A percentile compares a stretch with the other conserved stretches of the same genome.
Evolutionary conservation across 2,888 invertebrate genomes (phyloP).

Genomic region (Glaucopsyche alexis): DNA sequence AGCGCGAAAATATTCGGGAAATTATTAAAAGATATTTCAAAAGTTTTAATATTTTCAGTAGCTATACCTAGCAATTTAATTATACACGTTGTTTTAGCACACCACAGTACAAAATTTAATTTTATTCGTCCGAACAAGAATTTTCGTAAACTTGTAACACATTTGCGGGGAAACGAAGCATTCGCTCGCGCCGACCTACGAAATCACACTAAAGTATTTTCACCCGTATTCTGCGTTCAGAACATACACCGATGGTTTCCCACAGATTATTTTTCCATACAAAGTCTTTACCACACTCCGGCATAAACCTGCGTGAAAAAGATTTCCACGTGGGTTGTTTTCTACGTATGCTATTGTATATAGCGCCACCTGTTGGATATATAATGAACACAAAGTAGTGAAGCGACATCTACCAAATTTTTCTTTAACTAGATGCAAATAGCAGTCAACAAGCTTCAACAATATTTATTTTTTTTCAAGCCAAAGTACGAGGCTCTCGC

Average conservation of each 20-base stretch:
- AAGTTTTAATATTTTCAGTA: too few relatives aligned
- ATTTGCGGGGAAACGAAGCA: slow-evolving; percentile 40
- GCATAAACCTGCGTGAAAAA: slow-evolving; percentile 68
- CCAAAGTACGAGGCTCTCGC: too few relatives aligned
- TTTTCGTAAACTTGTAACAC: slow-evolving; percentile 56
- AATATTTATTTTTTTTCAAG: too few relatives aligned
- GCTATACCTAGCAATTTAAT: neutral
- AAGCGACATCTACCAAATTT: slow-evolving; percentile 42
- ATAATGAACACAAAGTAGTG: neutral
- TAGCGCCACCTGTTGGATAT: slow-evolving; percentile 49
- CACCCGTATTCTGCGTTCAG: slow-evolving; percentile 43
- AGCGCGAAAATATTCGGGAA: too few relatives aligned
- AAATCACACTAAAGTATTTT: slow-evolving; percentile 62
- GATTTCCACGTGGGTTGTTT: slow-evolving; percentile 57
- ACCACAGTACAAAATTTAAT: slow-evolving; percentile 4
- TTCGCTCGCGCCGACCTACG: slow-evolving; percentile 52
- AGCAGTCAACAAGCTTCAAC: too few relatives aligned
- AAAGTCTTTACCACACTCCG: slow-evolving; percentile 50
- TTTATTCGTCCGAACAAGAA: slow-evolving; percentile 23
- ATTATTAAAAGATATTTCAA: too few relatives aligned
- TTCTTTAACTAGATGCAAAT: neutral
- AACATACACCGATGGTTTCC: slow-evolving; percentile 59
- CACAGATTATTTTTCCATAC: slow-evolving; percentile 56
- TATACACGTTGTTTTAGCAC: neutral
- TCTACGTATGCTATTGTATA: slow-evolving; percentile 38